phyloP scores from a whole-genome alignment of 2,797 vertebrate species.

The Netta rufina region DNA sequence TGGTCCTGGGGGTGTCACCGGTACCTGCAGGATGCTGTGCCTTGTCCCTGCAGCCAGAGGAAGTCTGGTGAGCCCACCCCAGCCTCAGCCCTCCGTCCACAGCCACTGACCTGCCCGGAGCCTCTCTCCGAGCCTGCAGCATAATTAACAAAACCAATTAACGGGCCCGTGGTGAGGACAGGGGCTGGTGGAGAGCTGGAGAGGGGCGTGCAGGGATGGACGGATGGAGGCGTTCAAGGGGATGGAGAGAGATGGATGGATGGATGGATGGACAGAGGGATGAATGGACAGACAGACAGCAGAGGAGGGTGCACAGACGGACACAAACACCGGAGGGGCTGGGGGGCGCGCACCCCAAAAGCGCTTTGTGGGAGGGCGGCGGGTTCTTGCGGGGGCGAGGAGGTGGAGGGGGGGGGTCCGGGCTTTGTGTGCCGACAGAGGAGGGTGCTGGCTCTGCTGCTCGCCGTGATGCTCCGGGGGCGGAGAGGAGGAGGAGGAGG shows the following conservation, averaged over 20 bases:
- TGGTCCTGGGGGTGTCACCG: not conserved
- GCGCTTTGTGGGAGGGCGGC: not conserved
- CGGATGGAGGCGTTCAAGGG: not conserved
- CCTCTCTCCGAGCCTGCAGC: fast-evolving
- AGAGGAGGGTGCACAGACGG: no score
- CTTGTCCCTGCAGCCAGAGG: fast-evolving
- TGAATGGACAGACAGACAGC: not conserved
- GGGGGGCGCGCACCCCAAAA: not conserved
- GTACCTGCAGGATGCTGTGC: fast-evolving
- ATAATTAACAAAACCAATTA: not conserved
- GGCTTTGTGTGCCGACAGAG: slow-evolving; percentile 30
- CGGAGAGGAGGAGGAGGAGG: slow-evolving; percentile 16
- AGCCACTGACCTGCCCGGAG: fast-evolving
- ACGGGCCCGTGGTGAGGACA: fast-evolving
- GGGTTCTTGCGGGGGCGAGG: not conserved
- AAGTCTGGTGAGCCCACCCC: no score
- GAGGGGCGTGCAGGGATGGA: not conserved
- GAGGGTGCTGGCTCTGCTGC: not conserved
- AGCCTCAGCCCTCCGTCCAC: not conserved
- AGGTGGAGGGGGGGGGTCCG: not conserved
- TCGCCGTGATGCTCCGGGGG: slow-evolving; percentile 38
- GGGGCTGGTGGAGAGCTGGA: not conserved
- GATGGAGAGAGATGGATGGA: fast-evolving
- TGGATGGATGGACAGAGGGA: fast-evolving
- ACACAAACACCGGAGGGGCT: not conserved